Conservation (phyloP, 2,888 invertebrate species). For the Heliconius aoede region DNA sequence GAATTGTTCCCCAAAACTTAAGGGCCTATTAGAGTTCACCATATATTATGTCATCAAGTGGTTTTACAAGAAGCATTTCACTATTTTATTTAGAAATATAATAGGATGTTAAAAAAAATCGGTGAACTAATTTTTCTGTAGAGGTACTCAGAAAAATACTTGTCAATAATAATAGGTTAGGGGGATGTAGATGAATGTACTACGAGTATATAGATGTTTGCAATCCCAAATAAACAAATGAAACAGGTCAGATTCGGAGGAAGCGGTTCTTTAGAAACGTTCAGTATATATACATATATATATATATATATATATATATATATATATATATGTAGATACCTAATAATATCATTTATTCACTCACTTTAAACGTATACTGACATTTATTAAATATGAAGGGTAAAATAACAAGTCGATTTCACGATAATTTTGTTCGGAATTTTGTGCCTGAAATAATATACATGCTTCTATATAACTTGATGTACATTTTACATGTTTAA, state of each 20-base stretch:
- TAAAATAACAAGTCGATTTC: neutral
- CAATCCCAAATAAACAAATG: conserved; percentile 41
- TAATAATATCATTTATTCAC: conserved; percentile 16
- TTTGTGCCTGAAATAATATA: neutral
- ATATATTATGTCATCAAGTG: conserved; percentile 61
- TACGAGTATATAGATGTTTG: conserved; percentile 40
- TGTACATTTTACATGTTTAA: neutral
- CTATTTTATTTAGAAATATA: conserved; percentile 46
- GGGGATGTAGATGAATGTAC: neutral
- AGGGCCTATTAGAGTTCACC: conserved; percentile 54
- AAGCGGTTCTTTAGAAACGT: conserved; percentile 24
- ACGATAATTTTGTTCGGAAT: neutral
- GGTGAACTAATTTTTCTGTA: neutral
- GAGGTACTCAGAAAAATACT: conserved; percentile 6
- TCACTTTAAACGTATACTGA: neutral
- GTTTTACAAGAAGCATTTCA: conserved; percentile 52
- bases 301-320: too few species aligned
- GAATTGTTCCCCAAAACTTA: conserved; percentile 60
- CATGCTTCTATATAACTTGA: neutral
- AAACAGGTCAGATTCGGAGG: conserved; percentile 31
- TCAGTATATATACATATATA: too few species aligned
- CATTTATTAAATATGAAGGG: neutral
- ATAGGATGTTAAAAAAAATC: conserved; percentile 43
- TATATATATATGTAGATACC: too few species aligned
- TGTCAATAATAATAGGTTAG: conserved; percentile 38